These are phyloP conservation scores for Chironomus tentans DNA, from an alignment of 2,888 invertebrate genomes.

Conservation along the genomic window DNA sequence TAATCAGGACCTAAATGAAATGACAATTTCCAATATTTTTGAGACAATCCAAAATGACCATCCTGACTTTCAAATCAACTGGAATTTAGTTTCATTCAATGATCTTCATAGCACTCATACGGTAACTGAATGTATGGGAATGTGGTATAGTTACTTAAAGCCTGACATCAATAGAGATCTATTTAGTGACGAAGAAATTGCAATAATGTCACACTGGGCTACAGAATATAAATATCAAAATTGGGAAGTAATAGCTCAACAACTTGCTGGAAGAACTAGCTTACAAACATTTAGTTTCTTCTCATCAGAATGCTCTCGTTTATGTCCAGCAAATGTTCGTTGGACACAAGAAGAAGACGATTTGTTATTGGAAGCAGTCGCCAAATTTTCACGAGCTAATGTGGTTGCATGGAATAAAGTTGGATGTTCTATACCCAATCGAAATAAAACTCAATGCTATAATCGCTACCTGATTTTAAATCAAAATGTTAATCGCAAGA, in stretches of 20 bases:
- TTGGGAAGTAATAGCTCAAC: slow-evolving; percentile 56
- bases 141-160: slow-evolving; percentile 64
- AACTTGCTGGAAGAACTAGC: slow-evolving; percentile 52
- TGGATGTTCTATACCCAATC: slow-evolving; percentile 50
- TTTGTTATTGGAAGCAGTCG: slow-evolving; percentile 52
- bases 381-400: slow-evolving; percentile 52
- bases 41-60: neutral
- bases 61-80: slow-evolving; percentile 36
- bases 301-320: slow-evolving; percentile 41
- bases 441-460: slow-evolving; percentile 58
- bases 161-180: slow-evolving; percentile 53
- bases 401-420: slow-evolving; percentile 68
- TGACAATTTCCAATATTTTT: slow-evolving; percentile 7
- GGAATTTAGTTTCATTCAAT: slow-evolving; percentile 36
- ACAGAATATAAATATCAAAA: slow-evolving; percentile 46
- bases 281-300: slow-evolving; percentile 63
- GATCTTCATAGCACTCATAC: slow-evolving; percentile 49
- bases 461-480: slow-evolving; percentile 44
- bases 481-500: slow-evolving; percentile 35
- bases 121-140: slow-evolving; percentile 53
- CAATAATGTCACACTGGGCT: slow-evolving; percentile 39
- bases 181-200: slow-evolving; percentile 49
- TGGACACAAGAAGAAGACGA: slow-evolving; percentile 65
- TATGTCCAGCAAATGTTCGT: slow-evolving; percentile 35
- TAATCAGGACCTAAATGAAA: neutral